phyloP scores from a whole-genome alignment of 2,888 invertebrate genomes.

The Conomelus anceps region DNA sequence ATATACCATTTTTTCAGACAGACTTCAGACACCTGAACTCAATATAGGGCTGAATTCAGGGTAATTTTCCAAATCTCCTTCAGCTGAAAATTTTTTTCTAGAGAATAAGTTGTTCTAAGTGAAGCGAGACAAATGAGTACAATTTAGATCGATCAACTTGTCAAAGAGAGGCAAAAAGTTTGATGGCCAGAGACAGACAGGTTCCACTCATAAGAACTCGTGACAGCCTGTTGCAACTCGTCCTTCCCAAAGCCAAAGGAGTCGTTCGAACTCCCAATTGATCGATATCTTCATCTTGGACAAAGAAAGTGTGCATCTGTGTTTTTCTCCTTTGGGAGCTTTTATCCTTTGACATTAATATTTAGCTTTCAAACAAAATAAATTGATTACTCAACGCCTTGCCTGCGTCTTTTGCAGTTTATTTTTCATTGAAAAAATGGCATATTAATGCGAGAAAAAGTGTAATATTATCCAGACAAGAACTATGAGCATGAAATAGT shows the following conservation, averaged over 20 bases:
- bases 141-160: not conserved
- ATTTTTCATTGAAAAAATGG: no score
- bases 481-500: no score
- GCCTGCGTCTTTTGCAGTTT: no score
- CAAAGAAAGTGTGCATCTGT: not conserved
- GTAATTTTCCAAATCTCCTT: not conserved
- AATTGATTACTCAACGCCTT: not conserved
- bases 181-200: not conserved
- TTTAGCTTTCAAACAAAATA: not conserved
- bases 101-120: not conserved
- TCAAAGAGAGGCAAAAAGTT: not conserved
- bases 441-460: no score
- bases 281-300: not conserved
- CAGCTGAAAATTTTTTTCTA: not conserved
- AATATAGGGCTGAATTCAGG: not conserved
- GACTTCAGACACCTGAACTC: no score
- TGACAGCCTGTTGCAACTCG: not conserved
- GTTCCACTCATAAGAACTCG: not conserved
- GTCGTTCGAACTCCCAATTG: not conserved
- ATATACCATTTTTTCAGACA: no score
- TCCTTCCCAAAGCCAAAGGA: not conserved
- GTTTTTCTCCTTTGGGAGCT: no score
- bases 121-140: not conserved
- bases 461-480: no score
- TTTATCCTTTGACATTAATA: not conserved